Percentiles rank a stretch among this genome's conserved stretches.
phyloP scores from a whole-genome alignment of 2,888 invertebrate species.

The Bembecia ichneumoniformis region DNA sequence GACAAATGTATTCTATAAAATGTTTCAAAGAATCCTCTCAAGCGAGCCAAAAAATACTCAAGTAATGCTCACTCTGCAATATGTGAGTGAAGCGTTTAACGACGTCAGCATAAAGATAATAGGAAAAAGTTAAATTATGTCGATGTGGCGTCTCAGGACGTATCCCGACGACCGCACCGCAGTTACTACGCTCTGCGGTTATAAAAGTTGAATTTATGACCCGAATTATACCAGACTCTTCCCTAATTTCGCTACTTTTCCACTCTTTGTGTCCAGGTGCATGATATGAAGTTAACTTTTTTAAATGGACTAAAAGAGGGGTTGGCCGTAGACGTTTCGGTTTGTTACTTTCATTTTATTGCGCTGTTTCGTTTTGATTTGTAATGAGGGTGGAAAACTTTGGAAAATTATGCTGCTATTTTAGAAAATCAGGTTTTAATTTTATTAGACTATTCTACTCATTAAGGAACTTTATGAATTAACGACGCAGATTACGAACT shows the following conservation, averaged over 20 bases:
- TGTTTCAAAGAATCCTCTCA: background rate
- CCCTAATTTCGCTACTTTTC: conserved; percentile 51
- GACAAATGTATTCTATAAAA: background rate
- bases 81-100: conserved; percentile 55
- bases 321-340: conserved; percentile 33
- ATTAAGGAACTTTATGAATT: too few relatives aligned
- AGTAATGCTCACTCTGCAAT: conserved; percentile 44
- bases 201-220: conserved; percentile 69
- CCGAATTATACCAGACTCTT: conserved; percentile 61
- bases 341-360: conserved; percentile 42
- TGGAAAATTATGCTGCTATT: conserved; percentile 4
- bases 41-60: conserved; percentile 2
- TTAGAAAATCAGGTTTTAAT: too few relatives aligned
- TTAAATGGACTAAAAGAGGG: conserved; percentile 37
- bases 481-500: too few relatives aligned
- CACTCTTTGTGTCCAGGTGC: conserved; percentile 54
- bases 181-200: conserved; percentile 36
- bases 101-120: conserved; percentile 68
- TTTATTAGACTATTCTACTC: too few relatives aligned
- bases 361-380: conserved; percentile 44
- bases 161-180: conserved; percentile 24
- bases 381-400: conserved; percentile 26
- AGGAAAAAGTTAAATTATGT: conserved; percentile 72
- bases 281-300: conserved; percentile 51
- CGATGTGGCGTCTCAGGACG: conserved; percentile 50